Base-by-base conservation (phyloP, 2,797 vertebrate species). In the Varecia variegata region DNA sequence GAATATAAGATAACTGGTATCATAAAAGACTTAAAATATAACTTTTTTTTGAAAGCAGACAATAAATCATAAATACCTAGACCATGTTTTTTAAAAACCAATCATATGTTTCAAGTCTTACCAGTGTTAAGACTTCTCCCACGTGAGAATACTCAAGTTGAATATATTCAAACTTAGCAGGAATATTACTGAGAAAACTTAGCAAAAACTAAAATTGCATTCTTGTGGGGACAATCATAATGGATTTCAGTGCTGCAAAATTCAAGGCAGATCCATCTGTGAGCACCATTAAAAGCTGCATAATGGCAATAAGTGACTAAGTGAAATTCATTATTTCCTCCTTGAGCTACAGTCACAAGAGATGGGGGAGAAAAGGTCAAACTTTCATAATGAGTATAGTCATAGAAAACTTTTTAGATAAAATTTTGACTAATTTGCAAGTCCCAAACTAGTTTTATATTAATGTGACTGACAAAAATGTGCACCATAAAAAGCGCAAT, bases 401-500 rank as follows among this genome's bases (percentile, higher is more conserved):
- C 47, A 47, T 2, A 91, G 45, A 23, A 94, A 97, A 88, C 65
- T 71, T 90, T 89, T 86, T 54, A 77, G 52, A 95, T 81, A 47
- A 92, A 96, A 90, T 56, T 56, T 43, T 81, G 60, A 96, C 86
- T 84, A 76, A 95, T 94, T 83, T 84, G 5, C 17, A 95, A 79
- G 58, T 86, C 32, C 47, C 32, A 40, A 89, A 71, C 73, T 88
- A 87, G 43, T 76, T 90, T 90, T 94, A 68, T 76, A 71, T 92
- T 93, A 96, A 95, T 80, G 47, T 91, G n/a, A 62, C 71, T 90
- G n/a, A 52, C 30, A 92, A 95, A 97, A 95, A 90, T n/a, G 2
- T 90, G 13, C 7, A 20, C 23, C 23, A 83, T 86, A 62, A 88
- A 92, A 96, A 85, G 45, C 15, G 0, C 32, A 76, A 83, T 76